These are phyloP conservation scores for Onychomys arenicola DNA, from an alignment of 2,797 vertebrate genomes.

Conservation along the genomic window DNA sequence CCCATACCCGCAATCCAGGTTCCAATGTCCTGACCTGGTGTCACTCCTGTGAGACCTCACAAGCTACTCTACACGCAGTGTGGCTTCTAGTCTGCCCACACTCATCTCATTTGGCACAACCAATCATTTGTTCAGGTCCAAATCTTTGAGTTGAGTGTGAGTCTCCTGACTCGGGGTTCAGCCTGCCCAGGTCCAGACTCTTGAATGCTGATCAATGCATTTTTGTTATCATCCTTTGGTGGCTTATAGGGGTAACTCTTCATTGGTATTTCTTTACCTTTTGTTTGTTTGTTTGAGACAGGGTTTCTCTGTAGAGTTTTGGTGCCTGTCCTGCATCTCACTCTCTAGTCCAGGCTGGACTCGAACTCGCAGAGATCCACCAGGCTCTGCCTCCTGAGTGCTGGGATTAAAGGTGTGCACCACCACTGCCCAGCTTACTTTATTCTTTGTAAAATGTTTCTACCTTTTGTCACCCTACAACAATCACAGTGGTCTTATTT, in stretches of 20 bases:
- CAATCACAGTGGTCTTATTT: not conserved
- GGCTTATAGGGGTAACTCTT: not conserved
- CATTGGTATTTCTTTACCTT: not conserved
- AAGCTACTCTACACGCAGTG: not conserved
- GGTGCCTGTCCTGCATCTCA: too few species aligned
- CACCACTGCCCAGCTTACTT: not conserved
- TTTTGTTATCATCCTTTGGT: not conserved
- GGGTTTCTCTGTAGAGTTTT: too few species aligned
- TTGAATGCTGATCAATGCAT: not conserved
- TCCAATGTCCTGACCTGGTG: slow-evolving; percentile 17
- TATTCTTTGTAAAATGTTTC: not conserved
- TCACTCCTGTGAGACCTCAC: not conserved
- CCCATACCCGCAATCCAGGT: not conserved
- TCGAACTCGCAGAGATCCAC: too few species aligned
- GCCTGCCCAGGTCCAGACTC: not conserved
- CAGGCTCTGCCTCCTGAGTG: too few species aligned
- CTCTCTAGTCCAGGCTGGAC: too few species aligned
- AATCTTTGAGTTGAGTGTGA: not conserved
- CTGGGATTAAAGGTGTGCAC: too few species aligned
- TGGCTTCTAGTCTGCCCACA: not conserved
- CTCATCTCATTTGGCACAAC: not conserved
- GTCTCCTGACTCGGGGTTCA: not conserved
- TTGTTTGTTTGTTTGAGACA: too few species aligned
- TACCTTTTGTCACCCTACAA: not conserved
- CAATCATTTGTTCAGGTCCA: not conserved